These are phyloP conservation scores for Columba guinea DNA, from an alignment of 2,797 vertebrate genomes.

Conservation along the genomic window DNA sequence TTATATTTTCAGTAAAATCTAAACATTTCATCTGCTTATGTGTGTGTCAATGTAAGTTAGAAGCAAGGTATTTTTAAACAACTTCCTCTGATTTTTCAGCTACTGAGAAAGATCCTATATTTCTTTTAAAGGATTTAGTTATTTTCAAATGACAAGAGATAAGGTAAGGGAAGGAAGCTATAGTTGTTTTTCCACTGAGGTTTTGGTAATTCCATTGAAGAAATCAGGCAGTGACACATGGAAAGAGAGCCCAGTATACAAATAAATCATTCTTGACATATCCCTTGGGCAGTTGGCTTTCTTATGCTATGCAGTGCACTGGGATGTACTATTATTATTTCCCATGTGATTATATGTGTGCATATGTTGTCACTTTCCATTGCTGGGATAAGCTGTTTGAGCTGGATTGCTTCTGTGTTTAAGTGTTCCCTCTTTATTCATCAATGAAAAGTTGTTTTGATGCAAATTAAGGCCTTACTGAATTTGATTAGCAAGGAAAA, in stretches of 20 bases:
- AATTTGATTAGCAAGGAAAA: conserved; percentile 49
- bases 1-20: neutral
- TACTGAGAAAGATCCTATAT: neutral
- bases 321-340: conserved; percentile 62
- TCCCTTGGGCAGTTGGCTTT: conserved; percentile 67
- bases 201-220: conserved; percentile 21
- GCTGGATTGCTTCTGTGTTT: conserved; percentile 40
- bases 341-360: conserved; percentile 61
- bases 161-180: neutral
- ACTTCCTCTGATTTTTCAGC: neutral
- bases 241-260: conserved; percentile 14
- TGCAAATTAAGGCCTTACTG: conserved; percentile 59
- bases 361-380: conserved; percentile 72
- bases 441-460: conserved; percentile 65
- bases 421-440: conserved; percentile 47
- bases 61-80: neutral
- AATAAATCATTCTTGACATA: conserved; percentile 72
- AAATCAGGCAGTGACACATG: conserved; percentile 51
- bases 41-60: neutral
- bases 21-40: neutral
- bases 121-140: neutral
- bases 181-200: neutral
- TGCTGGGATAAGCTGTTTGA: conserved; percentile 59
- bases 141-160: neutral
- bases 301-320: conserved; percentile 24